Conservation (phyloP, 2,113 vertebrate genomes). For the Eretmochelys imbricata region DNA sequence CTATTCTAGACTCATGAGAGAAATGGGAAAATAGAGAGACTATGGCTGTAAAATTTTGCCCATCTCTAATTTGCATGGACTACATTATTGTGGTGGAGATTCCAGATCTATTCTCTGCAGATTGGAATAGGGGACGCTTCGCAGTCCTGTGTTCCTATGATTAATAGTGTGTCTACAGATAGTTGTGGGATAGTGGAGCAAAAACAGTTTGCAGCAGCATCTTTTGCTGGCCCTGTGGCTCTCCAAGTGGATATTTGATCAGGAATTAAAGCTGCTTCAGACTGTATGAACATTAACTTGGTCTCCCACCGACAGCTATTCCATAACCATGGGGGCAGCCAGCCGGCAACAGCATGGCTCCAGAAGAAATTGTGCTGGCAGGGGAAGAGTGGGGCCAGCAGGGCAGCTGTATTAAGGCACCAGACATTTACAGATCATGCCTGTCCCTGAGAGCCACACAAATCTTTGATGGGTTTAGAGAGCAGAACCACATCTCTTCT, state of each 20-base stretch:
- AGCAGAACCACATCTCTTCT: neutral
- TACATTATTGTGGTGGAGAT: neutral
- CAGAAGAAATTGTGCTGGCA: neutral
- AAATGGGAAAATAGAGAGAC: neutral
- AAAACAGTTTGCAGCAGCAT: neutral
- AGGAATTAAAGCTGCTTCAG: neutral
- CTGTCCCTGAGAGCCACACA: neutral
- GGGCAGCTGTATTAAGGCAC: neutral
- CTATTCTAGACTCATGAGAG: neutral
- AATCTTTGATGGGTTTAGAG: neutral
- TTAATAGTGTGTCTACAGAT: neutral
- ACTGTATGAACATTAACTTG: neutral
- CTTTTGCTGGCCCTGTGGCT: neutral
- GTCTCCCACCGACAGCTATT: neutral
- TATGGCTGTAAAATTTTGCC: neutral
- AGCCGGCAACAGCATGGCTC: neutral
- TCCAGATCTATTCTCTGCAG: neutral
- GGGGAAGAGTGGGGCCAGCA: neutral
- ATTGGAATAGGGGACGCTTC: neutral
- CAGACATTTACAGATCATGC: neutral
- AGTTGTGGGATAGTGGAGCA: neutral
- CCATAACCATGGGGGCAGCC: neutral
- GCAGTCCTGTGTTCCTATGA: neutral
- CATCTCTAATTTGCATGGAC: neutral
- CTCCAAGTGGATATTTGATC: neutral